A percentile compares a stretch with the other conserved stretches of the same genome.
Evolutionary conservation across 92 coral and sea anemone species (phyloP).

Genomic region (Diadumene lineata): DNA sequence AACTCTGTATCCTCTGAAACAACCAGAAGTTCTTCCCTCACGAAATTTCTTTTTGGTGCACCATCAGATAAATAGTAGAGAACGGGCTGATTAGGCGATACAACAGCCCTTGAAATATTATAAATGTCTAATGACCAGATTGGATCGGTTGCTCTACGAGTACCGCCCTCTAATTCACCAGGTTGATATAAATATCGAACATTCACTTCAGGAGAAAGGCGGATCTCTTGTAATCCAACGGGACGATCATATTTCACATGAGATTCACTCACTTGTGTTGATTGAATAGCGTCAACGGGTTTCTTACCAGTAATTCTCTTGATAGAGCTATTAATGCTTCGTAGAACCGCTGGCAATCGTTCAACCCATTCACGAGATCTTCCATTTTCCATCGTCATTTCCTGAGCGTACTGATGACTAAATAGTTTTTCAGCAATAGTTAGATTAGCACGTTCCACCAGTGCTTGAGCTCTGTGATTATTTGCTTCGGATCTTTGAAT

Average conservation of each 20-base stretch:
- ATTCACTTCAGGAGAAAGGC: slow-evolving; percentile 42
- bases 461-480: no score
- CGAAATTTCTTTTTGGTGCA: no score
- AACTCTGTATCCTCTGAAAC: slow-evolving; percentile 31
- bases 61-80: slow-evolving; percentile 41
- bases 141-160: slow-evolving; percentile 38
- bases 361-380: slow-evolving; percentile 47
- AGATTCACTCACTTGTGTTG: slow-evolving; percentile 20
- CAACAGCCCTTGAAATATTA: slow-evolving; percentile 25
- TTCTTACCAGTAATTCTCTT: slow-evolving; percentile 31
- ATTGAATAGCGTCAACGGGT: slow-evolving; percentile 10
- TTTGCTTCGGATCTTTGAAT: no score
- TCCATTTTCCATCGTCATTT: slow-evolving; percentile 31
- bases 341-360: slow-evolving; percentile 32
- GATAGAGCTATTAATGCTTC: slow-evolving; percentile 15
- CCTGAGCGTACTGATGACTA: slow-evolving; percentile 47
- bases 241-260: slow-evolving; percentile 35
- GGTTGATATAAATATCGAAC: slow-evolving; percentile 34
- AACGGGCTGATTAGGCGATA: slow-evolving; percentile 44
- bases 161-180: slow-evolving; percentile 57
- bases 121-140: slow-evolving; percentile 39
- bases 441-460: no score
- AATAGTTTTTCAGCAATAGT: no score
- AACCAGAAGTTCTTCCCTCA: slow-evolving; percentile 36
- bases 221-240: slow-evolving; percentile 28